A percentile compares a stretch with the other conserved stretches of the same genome.
Evolutionary conservation across 2,113 vertebrate genomes (phyloP).

Genomic region (Macquaria ambigua): DNA sequence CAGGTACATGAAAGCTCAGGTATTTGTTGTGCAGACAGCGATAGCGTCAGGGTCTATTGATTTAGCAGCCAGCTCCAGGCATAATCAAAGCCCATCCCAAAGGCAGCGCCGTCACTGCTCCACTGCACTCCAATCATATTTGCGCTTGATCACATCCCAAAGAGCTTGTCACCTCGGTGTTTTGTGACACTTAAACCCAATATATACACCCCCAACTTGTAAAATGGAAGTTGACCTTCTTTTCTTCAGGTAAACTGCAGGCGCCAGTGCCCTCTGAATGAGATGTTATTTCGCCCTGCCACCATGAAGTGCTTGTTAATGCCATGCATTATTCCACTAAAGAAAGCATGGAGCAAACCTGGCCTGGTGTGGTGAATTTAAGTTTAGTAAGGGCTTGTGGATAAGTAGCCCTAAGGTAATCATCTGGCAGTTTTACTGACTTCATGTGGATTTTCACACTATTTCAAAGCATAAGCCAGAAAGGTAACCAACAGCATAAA

Average conservation of each 20-base stretch:
- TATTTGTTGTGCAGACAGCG: constrained; percentile 66
- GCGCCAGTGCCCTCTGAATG: constrained; percentile 49
- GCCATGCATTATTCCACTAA: constrained; percentile 26
- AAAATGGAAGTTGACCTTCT: constrained; percentile 76
- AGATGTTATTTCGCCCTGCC: constrained; percentile 26
- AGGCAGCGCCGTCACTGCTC: constrained; percentile 68
- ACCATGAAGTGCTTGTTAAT: constrained; percentile 31
- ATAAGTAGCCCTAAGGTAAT: constrained; percentile 21
- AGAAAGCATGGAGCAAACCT: constrained; percentile 20
- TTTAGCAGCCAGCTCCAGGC: constrained; percentile 73
- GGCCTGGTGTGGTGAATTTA: constrained; percentile 7
- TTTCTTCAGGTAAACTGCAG: constrained; percentile 62
- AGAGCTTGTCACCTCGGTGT: constrained; percentile 76
- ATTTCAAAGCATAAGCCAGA: neutral
- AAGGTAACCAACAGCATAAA: neutral
- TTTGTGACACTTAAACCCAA: constrained; percentile 77
- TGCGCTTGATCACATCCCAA: constrained; percentile 78
- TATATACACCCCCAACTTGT: constrained; percentile 65
- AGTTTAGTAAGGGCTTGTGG: constrained; percentile 9
- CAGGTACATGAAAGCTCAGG: constrained; percentile 45
- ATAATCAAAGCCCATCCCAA: constrained; percentile 78
- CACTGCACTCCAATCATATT: constrained; percentile 79
- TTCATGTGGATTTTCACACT: neutral
- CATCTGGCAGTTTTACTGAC: constrained; percentile 18
- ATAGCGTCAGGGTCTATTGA: constrained; percentile 75